Conservation (phyloP, 2,113 vertebrate species). For the Caracal caracal region DNA sequence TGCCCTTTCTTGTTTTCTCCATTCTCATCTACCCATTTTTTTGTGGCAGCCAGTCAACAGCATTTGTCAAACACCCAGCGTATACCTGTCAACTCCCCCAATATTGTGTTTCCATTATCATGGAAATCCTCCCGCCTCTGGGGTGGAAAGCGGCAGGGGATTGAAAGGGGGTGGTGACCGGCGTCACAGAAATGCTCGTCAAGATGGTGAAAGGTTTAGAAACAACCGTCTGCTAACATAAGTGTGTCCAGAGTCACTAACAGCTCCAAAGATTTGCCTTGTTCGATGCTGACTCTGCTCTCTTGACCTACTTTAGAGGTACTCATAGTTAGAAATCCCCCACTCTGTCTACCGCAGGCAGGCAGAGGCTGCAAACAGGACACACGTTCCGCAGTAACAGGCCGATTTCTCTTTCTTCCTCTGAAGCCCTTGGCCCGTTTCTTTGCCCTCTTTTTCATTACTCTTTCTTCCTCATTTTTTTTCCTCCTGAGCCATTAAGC, state of each 20-base stretch:
- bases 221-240: not conserved
- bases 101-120: slow-evolving; percentile 57
- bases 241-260: not conserved
- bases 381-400: not conserved
- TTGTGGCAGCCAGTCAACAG: not conserved
- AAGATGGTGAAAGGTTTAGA: slow-evolving; percentile 21
- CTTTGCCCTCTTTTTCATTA: not conserved
- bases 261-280: not conserved
- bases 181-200: slow-evolving; percentile 31
- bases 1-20: not conserved
- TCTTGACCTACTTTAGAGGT: slow-evolving; percentile 36
- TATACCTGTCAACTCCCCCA: slow-evolving; percentile 29
- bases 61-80: slow-evolving; percentile 7
- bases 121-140: slow-evolving; percentile 29
- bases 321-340: not conserved
- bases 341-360: not conserved
- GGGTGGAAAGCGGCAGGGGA: not conserved
- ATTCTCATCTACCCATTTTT: not conserved
- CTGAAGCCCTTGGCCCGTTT: not conserved
- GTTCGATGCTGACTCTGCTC: not conserved
- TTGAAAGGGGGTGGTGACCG: slow-evolving; percentile 4
- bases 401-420: not conserved
- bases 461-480: not conserved
- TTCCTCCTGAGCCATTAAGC: not conserved
- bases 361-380: not conserved